These are phyloP conservation scores for Hypothenemus hampei DNA, from an alignment of 1,140 invertebrate genomes.

Conservation along the genomic window DNA sequence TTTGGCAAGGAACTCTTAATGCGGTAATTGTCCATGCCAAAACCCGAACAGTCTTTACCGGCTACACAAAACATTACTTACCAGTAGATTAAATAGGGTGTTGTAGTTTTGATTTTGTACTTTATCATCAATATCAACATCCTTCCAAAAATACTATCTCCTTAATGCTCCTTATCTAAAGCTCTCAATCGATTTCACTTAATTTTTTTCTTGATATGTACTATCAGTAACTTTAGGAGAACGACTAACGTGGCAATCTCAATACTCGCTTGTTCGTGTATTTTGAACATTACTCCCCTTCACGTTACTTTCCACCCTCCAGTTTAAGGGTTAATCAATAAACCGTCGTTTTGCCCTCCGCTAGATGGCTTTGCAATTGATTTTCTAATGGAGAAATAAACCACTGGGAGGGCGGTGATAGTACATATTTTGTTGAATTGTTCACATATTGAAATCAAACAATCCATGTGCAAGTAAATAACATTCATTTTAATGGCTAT, in stretches of 20 bases:
- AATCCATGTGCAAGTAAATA: conserved; percentile 10
- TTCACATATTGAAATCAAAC: conserved; percentile 3
- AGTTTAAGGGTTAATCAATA: conserved; percentile 2
- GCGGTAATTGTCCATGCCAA: no score
- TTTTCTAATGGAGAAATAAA: background rate
- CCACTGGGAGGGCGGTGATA: no score
- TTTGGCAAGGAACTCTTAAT: no score
- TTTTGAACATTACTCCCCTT: background rate
- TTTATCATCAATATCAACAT: no score
- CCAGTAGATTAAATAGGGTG: no score
- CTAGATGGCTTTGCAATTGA: background rate
- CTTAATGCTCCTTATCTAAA: no score
- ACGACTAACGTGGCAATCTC: background rate
- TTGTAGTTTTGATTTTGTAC: no score
- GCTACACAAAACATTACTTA: no score
- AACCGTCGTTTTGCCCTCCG: background rate
- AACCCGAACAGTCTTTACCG: no score
- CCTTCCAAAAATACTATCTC: no score
- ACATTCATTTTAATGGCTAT: conserved; percentile 17
- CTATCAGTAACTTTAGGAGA: background rate
- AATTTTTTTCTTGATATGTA: background rate
- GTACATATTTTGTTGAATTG: background rate
- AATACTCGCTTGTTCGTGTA: background rate
- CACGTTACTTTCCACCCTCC: background rate
- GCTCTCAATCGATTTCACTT: no score